Base-by-base conservation (phyloP, 2,888 invertebrate genomes). In the Tryphoninae sp. region DNA sequence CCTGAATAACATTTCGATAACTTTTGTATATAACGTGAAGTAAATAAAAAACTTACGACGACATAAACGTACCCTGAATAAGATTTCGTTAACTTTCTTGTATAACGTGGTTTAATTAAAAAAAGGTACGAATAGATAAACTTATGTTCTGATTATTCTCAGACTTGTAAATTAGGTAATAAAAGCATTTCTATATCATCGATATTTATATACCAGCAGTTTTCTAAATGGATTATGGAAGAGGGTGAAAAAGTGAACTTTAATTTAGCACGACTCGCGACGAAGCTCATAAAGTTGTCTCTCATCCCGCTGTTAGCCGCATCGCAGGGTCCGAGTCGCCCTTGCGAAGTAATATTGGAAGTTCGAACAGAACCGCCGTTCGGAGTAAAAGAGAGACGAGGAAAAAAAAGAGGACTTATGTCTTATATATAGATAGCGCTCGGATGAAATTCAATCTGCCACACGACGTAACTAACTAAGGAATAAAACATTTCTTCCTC, bases 391-490 rank as follows among this genome's bases (percentile, higher is more conserved):
- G 53, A 40, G 51, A 42, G 33, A 16, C 7, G n/a, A 16, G 78
- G 68, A 73, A 73, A 59, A 64, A 51, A 16, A 42, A 59, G 26
- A 72, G 22, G 82, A 79, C 40, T 26, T 40, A 71, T 64, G 65
- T 59, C 19, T 58, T 58, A 76, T 61, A 62, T 62, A 58, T 33
- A 67, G 13, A 53, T 16, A n/a, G 22, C n/a, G 62, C 83, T 82
- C 79, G 68, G 84, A 85, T 85, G 85, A 85, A 86, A 89, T 89
- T 89, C 89, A 89, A 90, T 89, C 87, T 87, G 86, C 84, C 83
- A 6, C 85, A 9, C 86, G 87, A 87, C 86, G 89, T 90, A 89
- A 89, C 90, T 90, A 90, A 90, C 89, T 89, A 90, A 90, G 86
- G 88, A 88, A 90, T 90, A 88, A 89, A 89, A 88, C 85, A 81